phyloP scores from a whole-genome alignment of 92 coral and sea anemone genomes.

The Umimayanthus chanpuru region DNA sequence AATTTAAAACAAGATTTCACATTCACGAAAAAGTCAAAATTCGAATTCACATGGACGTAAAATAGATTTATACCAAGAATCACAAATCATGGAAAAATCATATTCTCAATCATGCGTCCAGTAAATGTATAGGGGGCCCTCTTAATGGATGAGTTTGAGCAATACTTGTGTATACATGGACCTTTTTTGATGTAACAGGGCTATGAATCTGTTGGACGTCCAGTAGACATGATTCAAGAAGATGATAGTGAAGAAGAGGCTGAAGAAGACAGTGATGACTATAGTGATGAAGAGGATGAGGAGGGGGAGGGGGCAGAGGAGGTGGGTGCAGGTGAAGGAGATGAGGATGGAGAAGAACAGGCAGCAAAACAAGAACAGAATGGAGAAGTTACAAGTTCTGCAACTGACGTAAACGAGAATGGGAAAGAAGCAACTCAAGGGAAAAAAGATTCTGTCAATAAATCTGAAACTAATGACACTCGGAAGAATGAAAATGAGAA shows the following conservation, averaged over 20 bases:
- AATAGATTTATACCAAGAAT: no score
- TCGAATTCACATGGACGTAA: no score
- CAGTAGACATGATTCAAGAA: conserved; percentile 21
- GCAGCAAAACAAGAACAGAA: conserved; percentile 19
- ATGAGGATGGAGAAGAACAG: conserved; percentile 1
- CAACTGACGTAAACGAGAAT: not conserved
- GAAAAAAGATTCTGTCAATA: not conserved
- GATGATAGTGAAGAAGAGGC: conserved; percentile 18
- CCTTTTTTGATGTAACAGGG: not conserved
- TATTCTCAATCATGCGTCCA: no score
- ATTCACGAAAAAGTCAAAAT: no score
- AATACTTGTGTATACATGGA: not conserved
- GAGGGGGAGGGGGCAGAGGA: not conserved
- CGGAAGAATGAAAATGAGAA: not conserved
- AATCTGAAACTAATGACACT: conserved; percentile 4
- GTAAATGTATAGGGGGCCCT: no score
- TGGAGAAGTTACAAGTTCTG: conserved; percentile 8
- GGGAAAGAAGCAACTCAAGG: not conserved
- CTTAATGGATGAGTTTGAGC: not conserved
- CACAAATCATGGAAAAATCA: no score
- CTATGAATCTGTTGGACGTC: conserved; percentile 15
- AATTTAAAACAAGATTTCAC: no score
- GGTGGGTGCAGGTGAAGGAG: not conserved
- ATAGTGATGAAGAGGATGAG: not conserved
- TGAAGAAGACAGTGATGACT: not conserved